A percentile compares a stretch with the other conserved stretches of the same genome.
Evolutionary conservation across 2,113 vertebrate species (phyloP).

Genomic region (Tachuris rubrigastra): DNA sequence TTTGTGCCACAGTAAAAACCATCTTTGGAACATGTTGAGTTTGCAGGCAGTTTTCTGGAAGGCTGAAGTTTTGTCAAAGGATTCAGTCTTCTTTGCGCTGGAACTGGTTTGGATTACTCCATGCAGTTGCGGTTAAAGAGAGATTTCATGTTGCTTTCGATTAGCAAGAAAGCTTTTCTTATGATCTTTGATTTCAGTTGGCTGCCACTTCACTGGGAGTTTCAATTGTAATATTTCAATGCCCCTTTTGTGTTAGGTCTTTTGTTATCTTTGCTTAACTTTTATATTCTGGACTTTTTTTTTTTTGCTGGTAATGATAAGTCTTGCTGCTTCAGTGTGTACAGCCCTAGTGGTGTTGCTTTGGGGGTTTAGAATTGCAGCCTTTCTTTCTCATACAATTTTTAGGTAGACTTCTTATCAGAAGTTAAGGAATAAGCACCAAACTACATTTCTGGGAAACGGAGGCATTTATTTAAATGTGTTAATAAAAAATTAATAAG

Average conservation of each 20-base stretch:
- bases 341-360: not conserved
- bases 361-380: not conserved
- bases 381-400: not conserved
- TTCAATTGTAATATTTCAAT: not conserved
- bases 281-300: not conserved
- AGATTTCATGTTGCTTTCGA: not conserved
- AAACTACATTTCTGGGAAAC: not conserved
- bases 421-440: not conserved
- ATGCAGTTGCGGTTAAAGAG: not conserved
- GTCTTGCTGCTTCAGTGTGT: not conserved
- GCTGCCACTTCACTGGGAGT: conserved; percentile 13
- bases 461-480: not conserved
- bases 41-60: not conserved
- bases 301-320: not conserved
- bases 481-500: not conserved
- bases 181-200: conserved; percentile 35
- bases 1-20: not conserved
- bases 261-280: not conserved
- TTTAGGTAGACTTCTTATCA: not conserved
- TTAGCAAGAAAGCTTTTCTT: conserved; percentile 4
- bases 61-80: not conserved
- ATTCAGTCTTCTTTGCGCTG: not conserved
- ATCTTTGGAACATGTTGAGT: not conserved
- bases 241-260: conserved; percentile 17
- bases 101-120: not conserved